Evolutionary conservation across 2,797 vertebrate genomes (phyloP).

Genomic region (Platalea minor): DNA sequence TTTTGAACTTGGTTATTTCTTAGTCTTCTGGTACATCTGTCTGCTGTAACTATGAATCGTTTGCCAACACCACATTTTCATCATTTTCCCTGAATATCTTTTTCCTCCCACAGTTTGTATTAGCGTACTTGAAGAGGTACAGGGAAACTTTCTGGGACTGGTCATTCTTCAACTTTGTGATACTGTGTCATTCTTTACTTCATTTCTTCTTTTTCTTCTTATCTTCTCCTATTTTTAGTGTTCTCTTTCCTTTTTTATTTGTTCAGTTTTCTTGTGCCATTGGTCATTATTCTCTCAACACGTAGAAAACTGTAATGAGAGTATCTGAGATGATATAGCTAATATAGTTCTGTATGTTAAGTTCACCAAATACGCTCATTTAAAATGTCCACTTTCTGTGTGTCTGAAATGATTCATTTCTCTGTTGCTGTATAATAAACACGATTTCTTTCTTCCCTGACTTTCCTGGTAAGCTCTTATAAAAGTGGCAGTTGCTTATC

Average conservation of each 20-base stretch:
- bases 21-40: conserved; percentile 55
- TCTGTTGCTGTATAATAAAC: not conserved
- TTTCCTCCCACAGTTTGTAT: conserved; percentile 49
- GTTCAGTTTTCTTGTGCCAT: not conserved
- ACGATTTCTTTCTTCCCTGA: not conserved
- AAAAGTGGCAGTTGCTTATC: not conserved
- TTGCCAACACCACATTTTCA: conserved; percentile 62
- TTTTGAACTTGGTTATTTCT: conserved; percentile 70
- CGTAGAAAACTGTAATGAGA: not conserved
- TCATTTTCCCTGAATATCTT: conserved; percentile 23
- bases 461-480: not conserved
- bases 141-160: conserved; percentile 35
- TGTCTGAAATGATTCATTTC: not conserved
- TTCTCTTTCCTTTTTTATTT: not conserved
- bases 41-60: conserved; percentile 55
- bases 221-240: conserved; percentile 21
- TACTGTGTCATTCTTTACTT: not conserved
- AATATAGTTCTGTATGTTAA: not conserved
- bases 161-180: conserved; percentile 42
- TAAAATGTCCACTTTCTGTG: not conserved
- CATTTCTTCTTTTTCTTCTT: conserved; percentile 13
- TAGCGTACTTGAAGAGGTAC: conserved; percentile 32
- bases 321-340: not conserved
- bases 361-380: not conserved
- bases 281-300: not conserved